Percentiles rank a stretch among this genome's conserved stretches.
Conservation (phyloP, 1,140 invertebrate genomes). For the Lutraria rhynchaena region DNA sequence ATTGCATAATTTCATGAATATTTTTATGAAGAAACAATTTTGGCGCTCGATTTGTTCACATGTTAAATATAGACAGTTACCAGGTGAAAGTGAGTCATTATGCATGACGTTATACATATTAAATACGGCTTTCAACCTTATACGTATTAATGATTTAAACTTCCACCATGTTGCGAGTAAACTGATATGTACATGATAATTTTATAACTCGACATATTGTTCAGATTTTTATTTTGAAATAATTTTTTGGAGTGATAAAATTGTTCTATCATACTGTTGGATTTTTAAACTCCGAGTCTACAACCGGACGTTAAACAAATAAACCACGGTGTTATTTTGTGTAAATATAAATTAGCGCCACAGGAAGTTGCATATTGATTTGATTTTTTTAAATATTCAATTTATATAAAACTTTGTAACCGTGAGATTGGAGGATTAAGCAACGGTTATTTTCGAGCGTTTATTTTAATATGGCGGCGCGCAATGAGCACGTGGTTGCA, state of each 20-base stretch:
- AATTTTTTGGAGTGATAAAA: no score
- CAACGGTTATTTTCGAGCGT: slow-evolving; percentile 1
- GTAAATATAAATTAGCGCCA: slow-evolving; percentile 9
- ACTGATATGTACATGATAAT: no score
- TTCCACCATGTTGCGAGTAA: no score
- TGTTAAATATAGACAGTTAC: slow-evolving; percentile 48
- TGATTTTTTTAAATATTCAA: slow-evolving; percentile 39
- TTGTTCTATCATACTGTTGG: no score
- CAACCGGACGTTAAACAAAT: background rate
- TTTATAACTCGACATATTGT: no score
- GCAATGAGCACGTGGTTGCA: slow-evolving; percentile 26
- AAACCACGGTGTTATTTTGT: slow-evolving; percentile 33
- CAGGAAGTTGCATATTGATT: slow-evolving; percentile 47
- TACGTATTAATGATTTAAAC: no score
- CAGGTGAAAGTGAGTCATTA: slow-evolving; percentile 52
- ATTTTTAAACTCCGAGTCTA: no score
- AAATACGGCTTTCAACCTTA: no score
- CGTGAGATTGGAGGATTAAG: background rate
- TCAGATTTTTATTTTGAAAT: no score
- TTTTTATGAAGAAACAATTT: background rate
- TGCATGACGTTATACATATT: slow-evolving; percentile 14
- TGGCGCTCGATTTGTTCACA: background rate
- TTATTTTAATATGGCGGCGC: slow-evolving; percentile 46
- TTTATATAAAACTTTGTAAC: slow-evolving; percentile 1
- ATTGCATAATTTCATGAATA: no score